Evolutionary conservation across 2,888 invertebrate genomes (phyloP), one percentile per base, ranked within the genome.

Genomic region (Barypeithes pellucidus): DNA sequence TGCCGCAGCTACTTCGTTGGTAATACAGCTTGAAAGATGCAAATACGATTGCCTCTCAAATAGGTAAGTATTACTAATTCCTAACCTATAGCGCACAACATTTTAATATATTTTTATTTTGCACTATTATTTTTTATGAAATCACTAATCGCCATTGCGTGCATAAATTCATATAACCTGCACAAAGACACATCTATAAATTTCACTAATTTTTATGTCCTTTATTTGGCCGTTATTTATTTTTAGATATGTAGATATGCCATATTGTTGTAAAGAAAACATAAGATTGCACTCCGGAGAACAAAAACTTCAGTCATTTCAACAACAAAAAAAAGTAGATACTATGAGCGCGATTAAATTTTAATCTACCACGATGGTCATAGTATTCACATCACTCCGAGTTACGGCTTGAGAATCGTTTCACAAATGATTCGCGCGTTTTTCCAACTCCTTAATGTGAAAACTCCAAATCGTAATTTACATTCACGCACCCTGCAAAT

Each of bases 11-110:
- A 14, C 39, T 47, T 8, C 39, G 54, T 45, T 41, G 63, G 63
- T 57, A 70, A 70, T 70, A 70, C 70, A 70, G 70, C 54, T 70
- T 70, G 70, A 22, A 65, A 60, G 18, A 0, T n/a, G 14, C 61
- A 24, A 16, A 16, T 5, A 12, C 11, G 11, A 61, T 43, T 16
- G 8, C 14, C 29, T 20, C 12, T 29, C 9, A 45, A 61, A 24
- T 45, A 16, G 39, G 29, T 33, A 11, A n/a, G 11, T 1, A 0
- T 16, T 47, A 8, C 2, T 22, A n/a, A 24, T 52, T 8, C 5
- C 20, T 52, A 11, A 52, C 12, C 3, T 9, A 52, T 2, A 16
- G 8, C n/a, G 59, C 59, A 59, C 59, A 1, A 12, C 33, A 59
- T 36, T 59, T 39, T 36, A 16, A 9, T 33, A 33, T 8, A 14